These are phyloP conservation scores for Mesembrinibis cayennensis DNA, from an alignment of 2,113 vertebrate species.

Conservation along the genomic window DNA sequence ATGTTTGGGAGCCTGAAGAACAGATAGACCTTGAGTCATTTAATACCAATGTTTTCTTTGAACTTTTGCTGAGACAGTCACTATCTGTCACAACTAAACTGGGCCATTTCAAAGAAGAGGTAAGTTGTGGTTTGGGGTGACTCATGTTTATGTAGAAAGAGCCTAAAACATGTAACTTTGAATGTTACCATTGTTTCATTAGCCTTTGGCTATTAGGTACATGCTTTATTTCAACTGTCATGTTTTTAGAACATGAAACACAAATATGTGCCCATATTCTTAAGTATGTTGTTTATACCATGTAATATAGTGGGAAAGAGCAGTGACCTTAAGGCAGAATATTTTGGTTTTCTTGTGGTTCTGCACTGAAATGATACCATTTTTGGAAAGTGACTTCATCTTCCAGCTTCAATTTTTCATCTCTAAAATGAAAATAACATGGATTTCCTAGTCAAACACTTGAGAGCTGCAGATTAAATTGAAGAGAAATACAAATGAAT, in stretches of 20 bases:
- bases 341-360: background rate
- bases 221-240: background rate
- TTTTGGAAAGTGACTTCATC: background rate
- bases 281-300: background rate
- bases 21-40: conserved; percentile 88
- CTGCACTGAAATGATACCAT: background rate
- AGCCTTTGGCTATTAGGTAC: background rate
- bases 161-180: rapidly evolving
- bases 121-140: background rate
- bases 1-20: conserved; percentile 82
- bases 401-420: background rate
- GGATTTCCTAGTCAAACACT: background rate
- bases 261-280: too few relatives aligned
- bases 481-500: background rate
- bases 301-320: background rate
- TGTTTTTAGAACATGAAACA: background rate
- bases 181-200: background rate
- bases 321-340: background rate
- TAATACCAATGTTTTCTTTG: conserved; percentile 83
- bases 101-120: conserved; percentile 85
- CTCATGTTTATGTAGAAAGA: background rate
- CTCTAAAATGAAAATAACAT: background rate
- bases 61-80: conserved; percentile 83
- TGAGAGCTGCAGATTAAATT: background rate
- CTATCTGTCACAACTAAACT: conserved; percentile 80